A percentile compares a stretch with the other conserved stretches of the same genome.
Evolutionary conservation across 2,888 invertebrate species (phyloP).

Genomic region (Anticlea derivata): DNA sequence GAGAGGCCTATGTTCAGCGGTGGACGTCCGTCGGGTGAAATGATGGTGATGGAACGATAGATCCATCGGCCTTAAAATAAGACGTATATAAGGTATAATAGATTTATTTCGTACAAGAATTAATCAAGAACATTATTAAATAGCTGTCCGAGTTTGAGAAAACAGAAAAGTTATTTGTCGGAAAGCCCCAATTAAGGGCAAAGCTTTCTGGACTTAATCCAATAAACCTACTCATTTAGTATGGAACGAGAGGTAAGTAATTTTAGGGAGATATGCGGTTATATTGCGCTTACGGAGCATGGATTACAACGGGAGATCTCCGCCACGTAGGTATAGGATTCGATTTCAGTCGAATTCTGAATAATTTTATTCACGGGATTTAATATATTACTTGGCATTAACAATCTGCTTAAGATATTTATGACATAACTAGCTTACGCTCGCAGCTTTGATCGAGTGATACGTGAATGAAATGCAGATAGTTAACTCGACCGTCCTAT

Average conservation of each 20-base stretch:
- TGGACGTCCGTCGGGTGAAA: too few species aligned
- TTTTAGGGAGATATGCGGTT: constrained; percentile 60
- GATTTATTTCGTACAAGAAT: constrained; percentile 62
- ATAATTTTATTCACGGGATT: not conserved
- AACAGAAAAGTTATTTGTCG: constrained; percentile 81
- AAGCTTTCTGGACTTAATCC: constrained; percentile 82
- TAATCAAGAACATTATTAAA: constrained; percentile 78
- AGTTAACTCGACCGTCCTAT: too few species aligned
- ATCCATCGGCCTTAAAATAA: not conserved
- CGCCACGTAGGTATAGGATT: constrained; percentile 6
- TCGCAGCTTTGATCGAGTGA: too few species aligned
- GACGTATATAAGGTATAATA: not conserved
- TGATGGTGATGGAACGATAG: too few species aligned
- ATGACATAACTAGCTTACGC: too few species aligned
- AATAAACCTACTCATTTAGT: constrained; percentile 82
- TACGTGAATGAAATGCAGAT: too few species aligned
- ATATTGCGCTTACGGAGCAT: constrained; percentile 27
- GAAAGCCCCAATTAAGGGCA: constrained; percentile 81
- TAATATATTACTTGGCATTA: not conserved
- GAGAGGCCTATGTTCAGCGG: too few species aligned
- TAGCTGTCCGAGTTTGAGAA: constrained; percentile 77
- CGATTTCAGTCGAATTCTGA: constrained; percentile 7
- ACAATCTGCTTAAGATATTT: too few species aligned
- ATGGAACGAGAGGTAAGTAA: constrained; percentile 80
- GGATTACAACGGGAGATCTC: constrained; percentile 13